Conservation (phyloP, 1,140 invertebrate species). For the Magallana angulata region DNA sequence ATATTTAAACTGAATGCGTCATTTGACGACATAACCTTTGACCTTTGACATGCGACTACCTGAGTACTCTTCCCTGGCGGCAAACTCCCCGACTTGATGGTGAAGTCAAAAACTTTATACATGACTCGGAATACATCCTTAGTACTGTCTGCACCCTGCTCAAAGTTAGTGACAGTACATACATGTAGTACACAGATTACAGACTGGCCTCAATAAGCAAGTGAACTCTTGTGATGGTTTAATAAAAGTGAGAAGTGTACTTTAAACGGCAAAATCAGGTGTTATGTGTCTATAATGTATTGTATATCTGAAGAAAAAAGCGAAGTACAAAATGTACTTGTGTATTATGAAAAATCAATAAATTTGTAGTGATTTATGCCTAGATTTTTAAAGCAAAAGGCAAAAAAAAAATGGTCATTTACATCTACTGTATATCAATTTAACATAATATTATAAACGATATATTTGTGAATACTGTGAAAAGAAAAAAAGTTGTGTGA, state of each 20-base stretch:
- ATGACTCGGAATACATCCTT: conserved; percentile 45
- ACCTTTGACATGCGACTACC: conserved; percentile 20
- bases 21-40: not conserved
- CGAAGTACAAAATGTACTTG: too few species aligned
- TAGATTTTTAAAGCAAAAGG: too few species aligned
- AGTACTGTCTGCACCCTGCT: conserved; percentile 44
- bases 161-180: conserved; percentile 35
- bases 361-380: too few species aligned
- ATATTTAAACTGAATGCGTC: too few species aligned
- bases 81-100: conserved; percentile 35
- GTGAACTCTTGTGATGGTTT: not conserved
- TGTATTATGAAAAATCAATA: too few species aligned
- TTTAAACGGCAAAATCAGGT: not conserved
- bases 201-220: not conserved
- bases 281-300: too few species aligned
- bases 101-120: conserved; percentile 50
- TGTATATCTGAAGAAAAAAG: too few species aligned
- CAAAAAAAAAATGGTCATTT: too few species aligned
- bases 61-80: conserved; percentile 38
- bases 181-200: conserved; percentile 1
- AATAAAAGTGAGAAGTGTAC: not conserved
- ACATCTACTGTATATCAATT: too few species aligned
- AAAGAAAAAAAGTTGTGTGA: not conserved
- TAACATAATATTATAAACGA: too few species aligned
- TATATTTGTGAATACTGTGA: too few species aligned